Conservation (phyloP, 2,888 invertebrate species). For the Mesochorus sp. region DNA sequence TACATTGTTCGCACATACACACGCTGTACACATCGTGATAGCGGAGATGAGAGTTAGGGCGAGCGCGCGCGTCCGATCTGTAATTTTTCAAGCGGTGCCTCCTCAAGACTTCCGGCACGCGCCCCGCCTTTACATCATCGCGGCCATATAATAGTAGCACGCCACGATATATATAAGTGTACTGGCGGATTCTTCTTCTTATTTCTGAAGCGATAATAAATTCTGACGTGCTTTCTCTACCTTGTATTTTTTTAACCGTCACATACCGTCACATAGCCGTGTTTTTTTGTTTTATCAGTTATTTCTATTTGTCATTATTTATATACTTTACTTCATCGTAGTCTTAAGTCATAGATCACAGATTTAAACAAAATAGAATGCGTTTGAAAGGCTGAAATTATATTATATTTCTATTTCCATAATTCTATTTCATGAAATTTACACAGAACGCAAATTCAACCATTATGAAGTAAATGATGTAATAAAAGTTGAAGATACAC, state of each 20-base stretch:
- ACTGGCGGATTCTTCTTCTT: conserved; percentile 43
- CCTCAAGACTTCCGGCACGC: conserved; percentile 61
- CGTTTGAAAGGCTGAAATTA: too few species aligned
- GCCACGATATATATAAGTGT: conserved; percentile 25
- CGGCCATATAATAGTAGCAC: conserved; percentile 58
- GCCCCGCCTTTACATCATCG: conserved; percentile 61
- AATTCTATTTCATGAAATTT: too few species aligned
- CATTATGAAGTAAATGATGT: too few species aligned
- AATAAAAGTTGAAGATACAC: too few species aligned
- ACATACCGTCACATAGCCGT: conserved; percentile 28
- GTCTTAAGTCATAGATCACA: too few species aligned
- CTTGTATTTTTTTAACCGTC: conserved; percentile 50
- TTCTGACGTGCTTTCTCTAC: conserved; percentile 61
- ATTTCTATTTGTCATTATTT: background rate
- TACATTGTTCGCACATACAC: conserved; percentile 42
- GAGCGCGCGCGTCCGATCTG: conserved; percentile 43
- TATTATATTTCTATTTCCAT: too few species aligned
- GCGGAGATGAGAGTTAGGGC: conserved; percentile 32
- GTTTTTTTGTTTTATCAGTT: conserved; percentile 21
- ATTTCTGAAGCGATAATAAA: conserved; percentile 61
- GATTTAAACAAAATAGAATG: too few species aligned
- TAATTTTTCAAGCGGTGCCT: conserved; percentile 62
- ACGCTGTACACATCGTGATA: conserved; percentile 40
- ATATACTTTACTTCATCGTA: too few species aligned
- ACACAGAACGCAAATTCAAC: too few species aligned